These are phyloP conservation scores for Himalopsyche phryganea DNA, from an alignment of 1,140 invertebrate genomes.

Conservation along the genomic window DNA sequence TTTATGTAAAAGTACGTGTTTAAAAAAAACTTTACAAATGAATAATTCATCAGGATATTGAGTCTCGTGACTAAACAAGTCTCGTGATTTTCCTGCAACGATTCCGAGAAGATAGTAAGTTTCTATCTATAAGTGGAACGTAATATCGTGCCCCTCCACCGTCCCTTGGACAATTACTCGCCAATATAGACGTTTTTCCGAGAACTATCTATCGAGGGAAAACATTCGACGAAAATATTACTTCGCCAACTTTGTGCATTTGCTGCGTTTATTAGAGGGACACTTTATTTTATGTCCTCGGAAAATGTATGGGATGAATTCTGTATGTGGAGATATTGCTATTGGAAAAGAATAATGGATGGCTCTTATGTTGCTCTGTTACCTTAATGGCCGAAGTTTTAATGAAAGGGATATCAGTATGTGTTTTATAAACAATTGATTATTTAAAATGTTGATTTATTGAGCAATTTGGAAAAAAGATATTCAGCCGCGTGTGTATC, in stretches of 20 bases:
- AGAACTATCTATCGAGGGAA: slow-evolving; percentile 13
- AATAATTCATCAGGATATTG: background rate
- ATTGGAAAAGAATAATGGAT: background rate
- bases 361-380: slow-evolving; percentile 4
- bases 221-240: slow-evolving; percentile 29
- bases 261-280: slow-evolving; percentile 24
- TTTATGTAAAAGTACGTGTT: no score
- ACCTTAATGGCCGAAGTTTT: slow-evolving; percentile 19
- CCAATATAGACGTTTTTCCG: slow-evolving; percentile 30
- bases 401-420: no score
- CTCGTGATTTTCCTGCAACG: no score
- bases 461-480: no score
- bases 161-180: slow-evolving; percentile 15
- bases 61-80: background rate
- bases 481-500: no score
- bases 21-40: no score
- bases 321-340: background rate
- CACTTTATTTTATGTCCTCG: slow-evolving; percentile 21
- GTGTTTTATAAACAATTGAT: no score
- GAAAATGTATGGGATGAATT: slow-evolving; percentile 7
- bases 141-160: background rate
- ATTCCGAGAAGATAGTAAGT: no score
- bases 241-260: slow-evolving; percentile 28
- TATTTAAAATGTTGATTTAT: no score
- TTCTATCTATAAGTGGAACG: no score